Base-by-base conservation (phyloP, 2,797 vertebrate genomes). In the Periophthalmus magnuspinnatus region DNA sequence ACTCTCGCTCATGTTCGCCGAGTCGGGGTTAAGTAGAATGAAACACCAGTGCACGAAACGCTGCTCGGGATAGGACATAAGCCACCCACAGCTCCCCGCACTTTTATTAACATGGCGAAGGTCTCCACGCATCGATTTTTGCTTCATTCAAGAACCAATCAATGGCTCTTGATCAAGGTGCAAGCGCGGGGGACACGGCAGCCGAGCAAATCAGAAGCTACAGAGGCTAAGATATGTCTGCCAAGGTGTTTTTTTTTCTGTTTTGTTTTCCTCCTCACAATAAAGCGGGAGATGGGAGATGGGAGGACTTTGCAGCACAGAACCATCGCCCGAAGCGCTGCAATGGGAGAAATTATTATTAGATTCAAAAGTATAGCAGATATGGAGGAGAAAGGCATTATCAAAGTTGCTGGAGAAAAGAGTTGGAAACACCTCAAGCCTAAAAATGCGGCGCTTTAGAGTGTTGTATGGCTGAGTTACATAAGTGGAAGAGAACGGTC, bases 131-230 rank as follows among this genome's bases (percentile, higher is more conserved):
- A 88, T 85, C 79, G 84, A 85, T 79, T 83, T 22, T 55, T 16
- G 47, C 74, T 73, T 78, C 78, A 82, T 84, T 87, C 83, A 77
- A 50, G 65, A 59, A 64, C 83, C 76, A 70, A 80, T 89, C 86
- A 74, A 84, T 86, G 78, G 68, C 60, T 69, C 75, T 85, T 71
- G 72, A 86, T 82, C 71, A 80, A 65, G 75, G 78, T 75, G 71
- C 72, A 59, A 41, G 70, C 9, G 14, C 71, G 34, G 67, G 81
- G 54, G 66, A 83, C 45, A 32, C 8, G 5, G 78, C 64, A 50
- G 70, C 67, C 78, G 75, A 71, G 73, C 72, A 80, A 86, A 84
- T 80, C 82, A 56, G 71, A 74, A 55, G 64, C 76, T 71, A 66
- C 33, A 24, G 24, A 65, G 24, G 54, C 55, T 11, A 32, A 59